Percentiles rank a stretch among this genome's conserved stretches.
phyloP scores from a whole-genome alignment of 2,888 invertebrate species.

The Dicyrtomina minuta region DNA sequence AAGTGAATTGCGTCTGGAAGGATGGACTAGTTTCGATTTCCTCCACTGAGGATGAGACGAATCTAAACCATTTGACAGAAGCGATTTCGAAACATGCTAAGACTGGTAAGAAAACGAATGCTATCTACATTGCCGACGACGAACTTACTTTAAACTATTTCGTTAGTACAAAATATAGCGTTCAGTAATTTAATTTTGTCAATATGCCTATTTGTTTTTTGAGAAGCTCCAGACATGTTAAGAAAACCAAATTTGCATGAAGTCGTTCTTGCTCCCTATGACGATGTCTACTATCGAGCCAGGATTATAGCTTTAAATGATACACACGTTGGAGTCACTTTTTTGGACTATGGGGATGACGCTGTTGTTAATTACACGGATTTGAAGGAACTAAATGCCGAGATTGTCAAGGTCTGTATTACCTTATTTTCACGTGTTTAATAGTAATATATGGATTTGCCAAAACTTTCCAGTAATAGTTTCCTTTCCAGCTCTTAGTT shows the following conservation, averaged over 20 bases:
- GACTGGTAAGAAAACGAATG: neutral
- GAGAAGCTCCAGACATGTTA: neutral
- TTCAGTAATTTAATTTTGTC: no score
- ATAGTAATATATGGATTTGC: no score
- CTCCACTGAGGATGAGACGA: neutral
- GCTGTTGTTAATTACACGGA: neutral
- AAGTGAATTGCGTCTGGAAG: neutral
- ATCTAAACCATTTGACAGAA: neutral
- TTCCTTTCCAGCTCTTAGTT: neutral
- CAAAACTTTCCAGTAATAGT: neutral
- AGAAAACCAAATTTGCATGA: neutral
- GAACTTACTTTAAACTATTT: no score
- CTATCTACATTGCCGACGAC: no score
- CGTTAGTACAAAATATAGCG: no score
- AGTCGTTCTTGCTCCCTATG: conserved; percentile 1
- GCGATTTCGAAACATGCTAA: neutral
- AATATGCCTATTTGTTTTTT: no score
- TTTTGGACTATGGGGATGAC: conserved; percentile 7
- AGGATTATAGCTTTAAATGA: neutral
- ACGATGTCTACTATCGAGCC: neutral
- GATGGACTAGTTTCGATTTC: neutral
- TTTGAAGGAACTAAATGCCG: conserved; percentile 1
- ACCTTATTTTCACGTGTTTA: neutral
- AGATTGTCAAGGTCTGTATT: neutral
- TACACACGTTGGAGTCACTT: neutral